These are phyloP conservation scores for Sepioteuthis lessoniana DNA, from an alignment of 2,888 invertebrate genomes.

Conservation along the genomic window DNA sequence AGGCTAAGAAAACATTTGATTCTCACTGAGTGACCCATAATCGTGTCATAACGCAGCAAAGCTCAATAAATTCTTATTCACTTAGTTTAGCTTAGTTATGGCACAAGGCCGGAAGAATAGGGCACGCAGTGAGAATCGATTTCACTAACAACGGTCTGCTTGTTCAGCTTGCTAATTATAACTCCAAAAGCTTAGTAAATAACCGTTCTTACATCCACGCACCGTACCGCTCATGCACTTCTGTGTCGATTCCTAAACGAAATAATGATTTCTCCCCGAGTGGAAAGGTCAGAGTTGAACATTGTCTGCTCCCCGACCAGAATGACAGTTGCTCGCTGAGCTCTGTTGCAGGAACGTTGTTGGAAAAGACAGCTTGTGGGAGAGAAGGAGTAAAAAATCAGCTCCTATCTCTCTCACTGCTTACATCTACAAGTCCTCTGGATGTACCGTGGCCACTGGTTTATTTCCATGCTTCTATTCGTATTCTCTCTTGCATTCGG, in stretches of 20 bases:
- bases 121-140: no score
- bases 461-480: conserved; percentile 18
- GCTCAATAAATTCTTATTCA: no score
- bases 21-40: no score
- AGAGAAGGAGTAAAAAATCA: background rate
- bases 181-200: background rate
- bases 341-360: background rate
- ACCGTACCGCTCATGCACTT: no score
- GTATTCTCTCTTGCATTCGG: background rate
- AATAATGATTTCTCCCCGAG: conserved; percentile 1
- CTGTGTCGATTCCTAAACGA: background rate
- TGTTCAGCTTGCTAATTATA: no score
- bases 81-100: no score
- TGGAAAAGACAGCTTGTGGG: background rate
- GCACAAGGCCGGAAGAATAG: no score
- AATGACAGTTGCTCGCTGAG: background rate
- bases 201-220: background rate
- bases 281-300: conserved; percentile 33
- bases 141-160: no score
- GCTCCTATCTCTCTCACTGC: conserved; percentile 33
- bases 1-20: no score
- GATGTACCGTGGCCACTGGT: conserved; percentile 13
- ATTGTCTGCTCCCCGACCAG: background rate
- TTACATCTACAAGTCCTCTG: background rate
- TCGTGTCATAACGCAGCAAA: no score